Conservation (phyloP, 2,113 vertebrate genomes). For the Cepphus grylle region DNA sequence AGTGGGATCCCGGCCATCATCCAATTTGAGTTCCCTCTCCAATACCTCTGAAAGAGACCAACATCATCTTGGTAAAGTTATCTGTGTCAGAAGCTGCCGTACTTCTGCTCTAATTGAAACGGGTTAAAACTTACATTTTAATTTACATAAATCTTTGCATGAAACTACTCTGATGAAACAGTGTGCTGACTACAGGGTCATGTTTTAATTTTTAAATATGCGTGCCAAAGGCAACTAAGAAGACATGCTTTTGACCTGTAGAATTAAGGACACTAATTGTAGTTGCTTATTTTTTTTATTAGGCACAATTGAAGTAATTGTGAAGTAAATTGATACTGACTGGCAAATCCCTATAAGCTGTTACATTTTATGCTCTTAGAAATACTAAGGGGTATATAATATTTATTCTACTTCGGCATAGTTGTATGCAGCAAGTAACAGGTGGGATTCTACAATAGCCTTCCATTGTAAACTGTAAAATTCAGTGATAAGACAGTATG, state of each 20-base stretch:
- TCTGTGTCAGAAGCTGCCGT: background rate
- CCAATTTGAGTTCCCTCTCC: conserved; percentile 94
- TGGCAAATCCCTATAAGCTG: background rate
- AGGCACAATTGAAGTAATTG: background rate
- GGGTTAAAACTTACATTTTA: background rate
- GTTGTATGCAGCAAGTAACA: background rate
- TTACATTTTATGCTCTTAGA: background rate
- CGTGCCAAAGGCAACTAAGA: background rate
- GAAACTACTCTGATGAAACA: background rate
- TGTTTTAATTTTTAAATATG: background rate
- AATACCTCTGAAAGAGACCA: conserved; percentile 93
- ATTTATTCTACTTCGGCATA: background rate
- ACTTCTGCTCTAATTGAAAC: background rate
- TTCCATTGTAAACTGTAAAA: background rate
- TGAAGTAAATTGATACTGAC: background rate
- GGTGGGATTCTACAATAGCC: background rate
- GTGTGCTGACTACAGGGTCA: background rate
- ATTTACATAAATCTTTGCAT: background rate
- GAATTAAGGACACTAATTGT: background rate
- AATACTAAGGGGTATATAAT: background rate
- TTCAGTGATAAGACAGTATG: background rate
- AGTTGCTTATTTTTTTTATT: background rate
- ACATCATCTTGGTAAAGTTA: conserved; percentile 85
- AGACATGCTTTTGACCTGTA: background rate
- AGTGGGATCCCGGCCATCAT: conserved; percentile 91